Evolutionary conservation across 2,797 vertebrate genomes (phyloP).

Genomic region (Eulemur mongoz): DNA sequence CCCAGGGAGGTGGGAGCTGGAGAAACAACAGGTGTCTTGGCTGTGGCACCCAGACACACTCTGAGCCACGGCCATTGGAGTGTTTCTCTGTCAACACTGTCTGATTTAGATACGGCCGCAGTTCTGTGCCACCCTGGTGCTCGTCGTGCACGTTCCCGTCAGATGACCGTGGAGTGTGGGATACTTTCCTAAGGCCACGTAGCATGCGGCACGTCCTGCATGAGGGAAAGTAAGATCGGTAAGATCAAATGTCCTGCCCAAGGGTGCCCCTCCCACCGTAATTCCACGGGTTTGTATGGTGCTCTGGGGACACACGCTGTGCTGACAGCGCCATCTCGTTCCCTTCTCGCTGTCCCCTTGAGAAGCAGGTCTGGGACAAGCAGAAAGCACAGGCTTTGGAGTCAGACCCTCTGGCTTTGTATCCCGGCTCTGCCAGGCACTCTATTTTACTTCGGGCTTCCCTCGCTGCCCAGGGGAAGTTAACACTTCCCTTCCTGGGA

Average conservation of each 20-base stretch:
- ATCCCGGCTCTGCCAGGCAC: background rate
- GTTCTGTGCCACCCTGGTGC: background rate
- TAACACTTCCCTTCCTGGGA: background rate
- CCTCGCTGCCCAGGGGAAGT: background rate
- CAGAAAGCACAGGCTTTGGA: background rate
- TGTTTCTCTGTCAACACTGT: no score
- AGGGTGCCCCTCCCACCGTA: background rate
- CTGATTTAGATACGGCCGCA: rapidly evolving
- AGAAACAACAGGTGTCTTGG: background rate
- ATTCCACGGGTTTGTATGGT: background rate
- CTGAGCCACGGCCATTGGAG: rapidly evolving
- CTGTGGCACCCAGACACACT: no score
- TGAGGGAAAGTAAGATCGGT: background rate
- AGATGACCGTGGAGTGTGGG: rapidly evolving
- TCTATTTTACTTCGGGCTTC: background rate
- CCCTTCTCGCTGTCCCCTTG: rapidly evolving
- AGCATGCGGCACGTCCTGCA: background rate
- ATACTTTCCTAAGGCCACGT: background rate
- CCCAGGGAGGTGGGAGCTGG: background rate
- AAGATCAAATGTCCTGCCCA: background rate
- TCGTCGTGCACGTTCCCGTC: rapidly evolving
- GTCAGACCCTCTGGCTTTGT: background rate
- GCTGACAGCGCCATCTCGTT: rapidly evolving
- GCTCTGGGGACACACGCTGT: rapidly evolving
- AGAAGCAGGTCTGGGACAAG: background rate